These are phyloP conservation scores for Brachionus sp. DNA, from an alignment of 1,140 invertebrate genomes.

Conservation along the genomic window DNA sequence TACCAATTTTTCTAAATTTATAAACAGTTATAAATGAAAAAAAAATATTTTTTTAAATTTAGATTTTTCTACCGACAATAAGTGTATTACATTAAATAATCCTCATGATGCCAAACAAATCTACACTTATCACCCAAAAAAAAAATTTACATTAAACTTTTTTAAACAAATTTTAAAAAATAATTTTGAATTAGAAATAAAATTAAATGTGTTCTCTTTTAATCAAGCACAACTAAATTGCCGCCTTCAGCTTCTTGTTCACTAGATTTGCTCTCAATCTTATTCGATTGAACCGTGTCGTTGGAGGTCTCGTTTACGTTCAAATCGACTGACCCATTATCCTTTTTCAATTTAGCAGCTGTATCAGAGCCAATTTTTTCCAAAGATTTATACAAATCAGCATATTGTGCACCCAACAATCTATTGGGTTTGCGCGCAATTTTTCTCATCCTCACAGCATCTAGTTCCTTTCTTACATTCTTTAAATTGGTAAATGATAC, in stretches of 20 bases:
- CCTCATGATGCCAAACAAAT: slow-evolving; percentile 16
- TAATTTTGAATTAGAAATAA: neutral
- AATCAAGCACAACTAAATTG: slow-evolving; percentile 4
- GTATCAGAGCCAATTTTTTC: neutral
- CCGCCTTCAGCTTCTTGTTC: neutral
- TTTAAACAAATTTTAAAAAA: neutral
- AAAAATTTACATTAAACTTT: slow-evolving; percentile 14
- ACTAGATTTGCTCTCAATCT: neutral
- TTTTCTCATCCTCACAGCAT: neutral
- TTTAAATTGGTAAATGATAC: neutral
- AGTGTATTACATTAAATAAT: slow-evolving; percentile 4
- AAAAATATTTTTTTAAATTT: neutral
- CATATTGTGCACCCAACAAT: neutral
- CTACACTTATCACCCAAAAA: neutral
- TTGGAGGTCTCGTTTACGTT: slow-evolving; percentile 5
- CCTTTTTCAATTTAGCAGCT: neutral
- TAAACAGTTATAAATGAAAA: neutral
- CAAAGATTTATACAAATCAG: neutral
- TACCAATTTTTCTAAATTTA: slow-evolving; percentile 17
- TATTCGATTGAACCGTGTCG: slow-evolving; percentile 33
- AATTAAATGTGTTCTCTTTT: neutral
- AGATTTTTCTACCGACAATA: neutral
- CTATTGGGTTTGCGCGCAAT: neutral
- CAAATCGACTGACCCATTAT: neutral
- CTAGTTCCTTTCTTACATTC: slow-evolving; percentile 18